Conservation (phyloP, 2,113 vertebrate genomes). For the Candoia aspera region DNA sequence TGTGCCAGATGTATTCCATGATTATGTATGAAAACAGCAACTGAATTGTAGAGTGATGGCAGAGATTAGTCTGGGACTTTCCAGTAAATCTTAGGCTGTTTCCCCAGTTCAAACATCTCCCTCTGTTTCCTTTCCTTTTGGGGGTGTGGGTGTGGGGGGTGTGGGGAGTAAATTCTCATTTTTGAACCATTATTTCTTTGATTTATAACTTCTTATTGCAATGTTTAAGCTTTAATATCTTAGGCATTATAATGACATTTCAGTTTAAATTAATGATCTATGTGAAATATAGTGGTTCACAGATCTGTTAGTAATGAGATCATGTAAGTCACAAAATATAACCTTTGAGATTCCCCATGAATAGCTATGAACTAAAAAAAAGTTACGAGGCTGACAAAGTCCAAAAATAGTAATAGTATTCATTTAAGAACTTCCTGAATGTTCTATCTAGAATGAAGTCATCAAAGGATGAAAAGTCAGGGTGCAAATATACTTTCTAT, state of each 20-base stretch:
- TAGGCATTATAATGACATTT: not conserved
- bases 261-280: not conserved
- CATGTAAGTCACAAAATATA: not conserved
- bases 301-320: not conserved
- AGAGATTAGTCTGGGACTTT: slow-evolving; percentile 10
- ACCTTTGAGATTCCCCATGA: not conserved
- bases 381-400: not conserved
- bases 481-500: not conserved
- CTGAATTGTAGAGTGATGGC: slow-evolving; percentile 18
- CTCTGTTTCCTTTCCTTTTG: not conserved
- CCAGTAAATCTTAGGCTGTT: slow-evolving; percentile 16
- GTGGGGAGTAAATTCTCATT: not conserved
- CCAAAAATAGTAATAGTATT: not conserved
- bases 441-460: not conserved
- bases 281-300: not conserved
- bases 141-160: no score
- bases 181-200: not conserved
- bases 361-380: not conserved
- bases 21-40: slow-evolving; percentile 22
- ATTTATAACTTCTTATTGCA: not conserved
- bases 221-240: not conserved
- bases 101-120: slow-evolving; percentile 14
- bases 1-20: slow-evolving; percentile 33
- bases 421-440: not conserved
- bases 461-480: not conserved